Percentiles rank a stretch among this genome's conserved stretches.
phyloP scores from a whole-genome alignment of 1,140 invertebrate genomes.

The Philotrypesis tridentata region DNA sequence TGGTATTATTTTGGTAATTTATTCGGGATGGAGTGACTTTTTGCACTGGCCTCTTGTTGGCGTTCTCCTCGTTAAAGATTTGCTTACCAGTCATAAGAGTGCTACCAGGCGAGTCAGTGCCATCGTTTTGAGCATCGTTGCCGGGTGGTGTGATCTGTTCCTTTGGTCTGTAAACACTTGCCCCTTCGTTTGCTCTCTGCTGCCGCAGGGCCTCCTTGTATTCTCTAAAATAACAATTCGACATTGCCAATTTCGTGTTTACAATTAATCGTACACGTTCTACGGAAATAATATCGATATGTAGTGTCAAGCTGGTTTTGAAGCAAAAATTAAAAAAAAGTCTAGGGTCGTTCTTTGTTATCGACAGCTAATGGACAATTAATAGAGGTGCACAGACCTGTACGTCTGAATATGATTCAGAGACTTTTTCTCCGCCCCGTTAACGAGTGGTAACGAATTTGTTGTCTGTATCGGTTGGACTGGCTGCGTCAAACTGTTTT shows the following conservation, averaged over 20 bases:
- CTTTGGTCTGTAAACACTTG: conserved; percentile 80
- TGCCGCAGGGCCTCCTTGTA: conserved; percentile 91
- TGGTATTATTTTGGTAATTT: conserved; percentile 62
- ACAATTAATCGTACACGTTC: background rate
- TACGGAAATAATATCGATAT: conserved; percentile 1
- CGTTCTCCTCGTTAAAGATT: conserved; percentile 65
- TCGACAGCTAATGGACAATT: background rate
- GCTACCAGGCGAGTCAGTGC: conserved; percentile 55
- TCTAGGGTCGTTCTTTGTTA: background rate
- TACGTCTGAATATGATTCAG: conserved; percentile 88
- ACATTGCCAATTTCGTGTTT: background rate
- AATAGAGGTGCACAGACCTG: conserved; percentile 75
- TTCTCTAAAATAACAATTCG: conserved; percentile 76
- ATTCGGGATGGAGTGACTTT: conserved; percentile 76
- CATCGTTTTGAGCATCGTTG: conserved; percentile 63
- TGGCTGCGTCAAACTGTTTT: conserved; percentile 58
- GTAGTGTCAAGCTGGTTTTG: background rate
- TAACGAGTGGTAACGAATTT: conserved; percentile 68
- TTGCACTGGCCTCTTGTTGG: conserved; percentile 75
- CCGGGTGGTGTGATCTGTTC: conserved; percentile 66
- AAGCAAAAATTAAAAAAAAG: conserved; percentile 22
- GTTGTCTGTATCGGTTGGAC: conserved; percentile 63
- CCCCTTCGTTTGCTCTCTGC: conserved; percentile 84
- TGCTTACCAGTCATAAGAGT: conserved; percentile 58
- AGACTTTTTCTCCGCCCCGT: conserved; percentile 81